These are phyloP conservation scores for Typhlichthys eigenmanni DNA, from an alignment of 2,797 vertebrate species.

Conservation along the genomic window DNA sequence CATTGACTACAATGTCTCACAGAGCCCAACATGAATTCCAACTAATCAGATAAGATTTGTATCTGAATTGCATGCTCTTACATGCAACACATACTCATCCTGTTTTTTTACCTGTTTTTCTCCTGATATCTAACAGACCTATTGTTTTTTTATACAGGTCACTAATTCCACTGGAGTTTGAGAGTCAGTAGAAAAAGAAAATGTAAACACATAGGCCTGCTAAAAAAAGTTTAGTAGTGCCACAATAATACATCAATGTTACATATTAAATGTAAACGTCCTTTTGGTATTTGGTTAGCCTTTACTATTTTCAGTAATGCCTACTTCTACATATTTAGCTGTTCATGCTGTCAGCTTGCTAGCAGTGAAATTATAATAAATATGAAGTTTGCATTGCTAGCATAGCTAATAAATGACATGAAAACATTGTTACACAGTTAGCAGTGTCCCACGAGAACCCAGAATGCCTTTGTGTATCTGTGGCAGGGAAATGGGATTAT, in stretches of 20 bases:
- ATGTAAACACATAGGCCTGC: neutral
- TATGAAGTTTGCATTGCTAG: too few relatives aligned
- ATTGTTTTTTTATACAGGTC: neutral
- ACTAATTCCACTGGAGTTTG: constrained; percentile 22
- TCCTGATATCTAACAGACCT: neutral
- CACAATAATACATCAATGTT: neutral
- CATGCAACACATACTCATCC: constrained; percentile 47
- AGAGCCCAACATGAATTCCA: too few relatives aligned
- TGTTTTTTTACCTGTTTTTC: constrained; percentile 42
- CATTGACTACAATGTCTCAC: too few relatives aligned
- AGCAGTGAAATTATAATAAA: too few relatives aligned
- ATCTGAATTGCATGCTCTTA: constrained; percentile 30
- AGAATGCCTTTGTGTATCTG: constrained; percentile 6
- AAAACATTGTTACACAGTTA: neutral
- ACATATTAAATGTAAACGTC: constrained; percentile 22
- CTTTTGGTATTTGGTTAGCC: constrained; percentile 14
- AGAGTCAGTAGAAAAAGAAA: constrained; percentile 13
- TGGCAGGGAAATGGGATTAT: constrained; percentile 15
- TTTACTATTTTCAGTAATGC: constrained; percentile 10
- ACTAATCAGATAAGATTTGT: neutral
- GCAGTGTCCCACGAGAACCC: constrained; percentile 23
- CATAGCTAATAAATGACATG: neutral
- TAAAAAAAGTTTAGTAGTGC: constrained; percentile 6
- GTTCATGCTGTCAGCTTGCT: too few relatives aligned
- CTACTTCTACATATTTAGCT: too few relatives aligned